Percentiles rank a stretch among this genome's conserved stretches.
Evolutionary conservation across 2,888 invertebrate genomes (phyloP).

Genomic region (Sepioteuthis lessoniana): DNA sequence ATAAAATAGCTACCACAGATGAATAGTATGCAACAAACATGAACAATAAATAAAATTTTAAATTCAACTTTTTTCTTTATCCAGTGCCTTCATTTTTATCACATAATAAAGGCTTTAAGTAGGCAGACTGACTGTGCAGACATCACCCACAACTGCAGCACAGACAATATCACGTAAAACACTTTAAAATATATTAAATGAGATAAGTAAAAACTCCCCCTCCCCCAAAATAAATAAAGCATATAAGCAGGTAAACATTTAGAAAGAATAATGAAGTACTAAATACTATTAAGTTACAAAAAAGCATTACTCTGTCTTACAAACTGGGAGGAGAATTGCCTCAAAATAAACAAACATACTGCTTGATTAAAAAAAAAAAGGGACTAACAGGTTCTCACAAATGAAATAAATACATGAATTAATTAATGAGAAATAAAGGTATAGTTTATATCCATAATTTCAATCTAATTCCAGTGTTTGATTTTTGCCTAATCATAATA

Average conservation of each 20-base stretch:
- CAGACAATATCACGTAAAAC: not conserved
- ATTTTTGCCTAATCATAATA: not conserved
- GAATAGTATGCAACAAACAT: conserved; percentile 21
- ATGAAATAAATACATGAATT: not conserved
- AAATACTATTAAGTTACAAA: not conserved
- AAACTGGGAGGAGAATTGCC: conserved; percentile 21
- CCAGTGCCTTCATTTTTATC: conserved; percentile 14
- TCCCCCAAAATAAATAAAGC: not conserved
- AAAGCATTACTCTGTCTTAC: not conserved
- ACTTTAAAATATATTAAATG: not conserved
- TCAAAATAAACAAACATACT: conserved; percentile 33
- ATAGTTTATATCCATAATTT: not conserved
- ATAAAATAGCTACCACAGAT: conserved; percentile 33
- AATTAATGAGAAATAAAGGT: not conserved
- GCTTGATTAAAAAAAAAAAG: not conserved
- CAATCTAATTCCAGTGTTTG: conserved; percentile 8
- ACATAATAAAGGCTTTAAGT: conserved; percentile 24
- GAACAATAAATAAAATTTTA: conserved; percentile 33
- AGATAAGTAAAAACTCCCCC: not conserved
- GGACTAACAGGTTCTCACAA: not conserved
- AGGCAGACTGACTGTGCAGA: not conserved
- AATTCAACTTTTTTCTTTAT: conserved; percentile 18
- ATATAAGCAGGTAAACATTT: not conserved
- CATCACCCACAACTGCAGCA: conserved; percentile 40
- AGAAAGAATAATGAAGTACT: not conserved